These are phyloP conservation scores for Oopsacas minuta DNA, from an alignment of 37 sponge, comb jelly and placozoan genomes.

Conservation along the genomic window DNA sequence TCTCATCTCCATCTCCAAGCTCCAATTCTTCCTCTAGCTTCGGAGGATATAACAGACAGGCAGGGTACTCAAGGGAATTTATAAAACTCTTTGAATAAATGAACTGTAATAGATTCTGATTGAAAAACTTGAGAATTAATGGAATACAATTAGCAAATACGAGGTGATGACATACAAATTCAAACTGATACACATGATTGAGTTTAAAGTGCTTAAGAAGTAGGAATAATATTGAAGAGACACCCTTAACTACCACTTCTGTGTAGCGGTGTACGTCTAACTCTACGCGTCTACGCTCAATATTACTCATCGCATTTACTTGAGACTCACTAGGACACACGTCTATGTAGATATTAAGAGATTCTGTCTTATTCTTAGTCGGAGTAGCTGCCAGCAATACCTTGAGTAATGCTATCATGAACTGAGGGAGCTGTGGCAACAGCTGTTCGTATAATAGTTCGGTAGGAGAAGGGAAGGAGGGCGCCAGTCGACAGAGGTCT, in stretches of 20 bases:
- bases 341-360: conserved; percentile 81
- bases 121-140: conserved; percentile 82
- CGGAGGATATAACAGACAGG: conserved; percentile 36
- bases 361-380: conserved; percentile 64
- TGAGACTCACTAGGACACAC: conserved; percentile 69
- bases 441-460: conserved; percentile 62
- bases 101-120: conserved; percentile 72
- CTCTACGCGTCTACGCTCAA: conserved; percentile 46
- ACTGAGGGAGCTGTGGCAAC: conserved; percentile 82
- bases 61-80: conserved; percentile 50
- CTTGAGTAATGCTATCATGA: conserved; percentile 89
- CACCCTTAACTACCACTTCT: conserved; percentile 87
- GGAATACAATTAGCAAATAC: conserved; percentile 95
- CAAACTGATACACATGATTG: conserved; percentile 90
- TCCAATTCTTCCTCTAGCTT: conserved; percentile 21
- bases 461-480: conserved; percentile 20
- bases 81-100: conserved; percentile 60
- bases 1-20: not conserved
- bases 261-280: conserved; percentile 85
- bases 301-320: conserved; percentile 25
- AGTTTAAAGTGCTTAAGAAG: conserved; percentile 87
- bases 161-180: conserved; percentile 83
- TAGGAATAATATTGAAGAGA: conserved; percentile 77
- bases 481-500: conserved; percentile 24
- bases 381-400: conserved; percentile 84